phyloP scores from a whole-genome alignment of 1,140 invertebrate genomes.

The Halotydeus destructor region DNA sequence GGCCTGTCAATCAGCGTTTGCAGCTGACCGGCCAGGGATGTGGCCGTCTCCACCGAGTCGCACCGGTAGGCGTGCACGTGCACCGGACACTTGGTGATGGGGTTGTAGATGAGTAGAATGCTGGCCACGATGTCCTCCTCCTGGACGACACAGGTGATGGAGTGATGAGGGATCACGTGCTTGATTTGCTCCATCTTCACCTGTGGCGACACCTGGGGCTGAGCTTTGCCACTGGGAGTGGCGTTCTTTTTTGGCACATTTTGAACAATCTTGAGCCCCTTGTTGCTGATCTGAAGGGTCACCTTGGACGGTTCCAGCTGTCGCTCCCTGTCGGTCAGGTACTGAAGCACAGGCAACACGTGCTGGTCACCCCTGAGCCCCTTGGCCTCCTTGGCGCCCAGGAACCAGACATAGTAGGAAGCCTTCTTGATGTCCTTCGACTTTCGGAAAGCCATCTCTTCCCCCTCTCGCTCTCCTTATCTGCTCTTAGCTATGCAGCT shows the following conservation, averaged over 20 bases:
- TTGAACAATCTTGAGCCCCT: constrained; percentile 83
- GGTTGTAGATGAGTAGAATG: constrained; percentile 69
- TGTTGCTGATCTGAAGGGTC: constrained; percentile 55
- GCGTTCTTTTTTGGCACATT: constrained; percentile 22
- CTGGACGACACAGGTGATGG: constrained; percentile 63
- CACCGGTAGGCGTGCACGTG: constrained; percentile 88
- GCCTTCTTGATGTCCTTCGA: constrained; percentile 63
- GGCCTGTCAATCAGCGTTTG: constrained; percentile 55
- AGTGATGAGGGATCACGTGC: constrained; percentile 82
- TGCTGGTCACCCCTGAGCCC: constrained; percentile 59
- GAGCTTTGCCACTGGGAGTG: background rate
- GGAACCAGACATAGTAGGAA: constrained; percentile 93
- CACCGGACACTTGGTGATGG: constrained; percentile 59
- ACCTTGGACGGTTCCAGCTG: constrained; percentile 77
- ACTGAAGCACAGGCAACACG: constrained; percentile 55
- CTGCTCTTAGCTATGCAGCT: background rate
- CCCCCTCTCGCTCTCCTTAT: background rate
- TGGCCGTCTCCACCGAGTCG: constrained; percentile 76
- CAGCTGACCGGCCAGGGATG: constrained; percentile 55
- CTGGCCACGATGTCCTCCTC: constrained; percentile 69
- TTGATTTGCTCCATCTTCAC: constrained; percentile 42
- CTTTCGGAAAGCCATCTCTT: constrained; percentile 17
- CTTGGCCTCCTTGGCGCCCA: constrained; percentile 80
- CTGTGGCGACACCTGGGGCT: background rate
- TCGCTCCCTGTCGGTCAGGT: constrained; percentile 57